A percentile compares a stretch with the other conserved stretches of the same genome.
Evolutionary conservation across 2,113 vertebrate species (phyloP).

Genomic region (Chlamydotis undulata): DNA sequence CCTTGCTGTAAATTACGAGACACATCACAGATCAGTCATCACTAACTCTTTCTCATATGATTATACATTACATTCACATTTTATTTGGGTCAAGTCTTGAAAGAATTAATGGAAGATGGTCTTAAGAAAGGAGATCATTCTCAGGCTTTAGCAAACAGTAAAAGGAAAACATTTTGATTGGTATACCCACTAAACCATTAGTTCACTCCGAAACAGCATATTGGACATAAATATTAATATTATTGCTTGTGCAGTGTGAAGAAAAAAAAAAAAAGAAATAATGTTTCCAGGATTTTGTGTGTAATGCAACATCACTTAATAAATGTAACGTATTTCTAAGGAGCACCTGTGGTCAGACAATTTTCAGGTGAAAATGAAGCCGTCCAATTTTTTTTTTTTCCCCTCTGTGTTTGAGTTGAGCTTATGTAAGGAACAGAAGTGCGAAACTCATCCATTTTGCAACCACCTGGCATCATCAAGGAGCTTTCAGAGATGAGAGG

Average conservation of each 20-base stretch:
- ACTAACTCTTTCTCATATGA: neutral
- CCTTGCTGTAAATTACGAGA: neutral
- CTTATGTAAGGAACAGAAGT: neutral
- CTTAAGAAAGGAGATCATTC: neutral
- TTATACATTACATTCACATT: neutral
- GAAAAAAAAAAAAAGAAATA: neutral
- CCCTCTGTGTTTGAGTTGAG: neutral
- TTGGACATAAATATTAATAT: neutral
- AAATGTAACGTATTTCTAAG: neutral
- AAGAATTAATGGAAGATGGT: neutral
- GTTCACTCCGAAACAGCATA: neutral
- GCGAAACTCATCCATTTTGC: neutral
- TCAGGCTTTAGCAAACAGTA: neutral
- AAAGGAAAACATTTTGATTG: neutral
- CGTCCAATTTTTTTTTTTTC: neutral
- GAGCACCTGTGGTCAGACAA: neutral
- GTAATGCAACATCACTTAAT: neutral
- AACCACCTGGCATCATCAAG: neutral
- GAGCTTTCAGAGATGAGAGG: neutral
- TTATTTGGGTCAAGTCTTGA: neutral
- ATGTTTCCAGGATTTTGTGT: neutral
- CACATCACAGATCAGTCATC: rapidly evolving
- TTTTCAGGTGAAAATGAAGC: neutral
- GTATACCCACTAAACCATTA: neutral
- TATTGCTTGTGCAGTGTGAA: neutral